phyloP scores from a whole-genome alignment of 64 coral and sea anemone genomes.

The Montipora efflorescens region DNA sequence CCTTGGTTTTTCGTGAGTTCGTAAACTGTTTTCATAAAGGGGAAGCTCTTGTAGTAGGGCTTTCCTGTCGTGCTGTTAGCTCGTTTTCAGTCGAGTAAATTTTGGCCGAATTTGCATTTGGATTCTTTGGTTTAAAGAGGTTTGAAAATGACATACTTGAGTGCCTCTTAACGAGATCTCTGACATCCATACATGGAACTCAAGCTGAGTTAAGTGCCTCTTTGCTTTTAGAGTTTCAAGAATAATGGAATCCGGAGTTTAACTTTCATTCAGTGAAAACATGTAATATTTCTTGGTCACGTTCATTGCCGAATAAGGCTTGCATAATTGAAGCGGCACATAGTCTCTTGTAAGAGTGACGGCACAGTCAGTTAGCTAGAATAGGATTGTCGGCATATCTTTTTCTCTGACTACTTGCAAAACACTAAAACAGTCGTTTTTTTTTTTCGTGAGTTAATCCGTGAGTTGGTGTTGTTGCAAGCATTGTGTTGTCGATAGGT shows the following conservation, averaged over 20 bases:
- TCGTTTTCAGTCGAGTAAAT: not conserved
- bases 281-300: not conserved
- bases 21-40: too few species aligned
- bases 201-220: not conserved
- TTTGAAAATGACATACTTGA: not conserved
- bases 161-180: not conserved
- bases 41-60: not conserved
- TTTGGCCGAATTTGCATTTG: not conserved
- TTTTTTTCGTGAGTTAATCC: too few species aligned
- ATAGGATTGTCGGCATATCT: too few species aligned
- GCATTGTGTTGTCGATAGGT: too few species aligned
- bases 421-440: too few species aligned
- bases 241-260: not conserved
- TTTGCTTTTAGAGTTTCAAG: not conserved
- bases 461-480: too few species aligned
- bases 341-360: too few species aligned
- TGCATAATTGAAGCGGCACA: too few species aligned
- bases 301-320: not conserved
- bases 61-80: not conserved
- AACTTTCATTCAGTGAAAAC: not conserved
- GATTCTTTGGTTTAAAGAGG: not conserved
- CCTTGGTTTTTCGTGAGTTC: too few species aligned
- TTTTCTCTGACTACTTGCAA: too few species aligned
- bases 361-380: too few species aligned
- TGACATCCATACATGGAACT: too few species aligned